Evolutionary conservation across 2,888 invertebrate genomes (phyloP).

Genomic region (Heteromurus nitidus): DNA sequence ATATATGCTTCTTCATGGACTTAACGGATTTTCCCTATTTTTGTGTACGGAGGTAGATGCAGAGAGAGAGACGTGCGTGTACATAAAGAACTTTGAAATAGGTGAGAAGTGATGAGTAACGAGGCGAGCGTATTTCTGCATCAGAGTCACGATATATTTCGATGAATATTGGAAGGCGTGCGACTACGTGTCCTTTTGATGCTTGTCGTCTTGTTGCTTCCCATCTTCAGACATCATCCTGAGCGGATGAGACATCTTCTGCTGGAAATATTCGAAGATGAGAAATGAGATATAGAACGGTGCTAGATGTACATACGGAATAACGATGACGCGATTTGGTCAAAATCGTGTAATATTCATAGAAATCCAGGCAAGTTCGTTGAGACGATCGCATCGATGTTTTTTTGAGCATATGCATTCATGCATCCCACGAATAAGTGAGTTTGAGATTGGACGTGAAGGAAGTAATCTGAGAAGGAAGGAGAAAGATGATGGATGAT

Average conservation of each 20-base stretch:
- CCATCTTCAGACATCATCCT: not conserved
- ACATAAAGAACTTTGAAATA: constrained; percentile 8
- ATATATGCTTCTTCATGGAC: no score
- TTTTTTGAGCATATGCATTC: not conserved
- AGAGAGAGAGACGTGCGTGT: not conserved
- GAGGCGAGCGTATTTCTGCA: no score
- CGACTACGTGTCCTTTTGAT: not conserved
- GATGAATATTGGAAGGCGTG: not conserved
- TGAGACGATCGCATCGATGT: not conserved
- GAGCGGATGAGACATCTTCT: not conserved
- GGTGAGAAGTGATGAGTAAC: constrained; percentile 4
- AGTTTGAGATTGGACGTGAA: no score
- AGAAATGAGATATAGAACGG: not conserved
- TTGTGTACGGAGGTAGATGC: not conserved
- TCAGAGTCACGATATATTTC: constrained; percentile 10
- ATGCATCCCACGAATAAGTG: not conserved
- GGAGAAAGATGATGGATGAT: not conserved
- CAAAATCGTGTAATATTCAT: not conserved
- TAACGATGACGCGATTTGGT: not conserved
- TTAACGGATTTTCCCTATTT: no score
- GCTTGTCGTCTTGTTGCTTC: not conserved
- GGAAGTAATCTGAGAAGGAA: not conserved
- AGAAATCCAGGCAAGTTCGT: not conserved
- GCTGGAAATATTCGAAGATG: not conserved
- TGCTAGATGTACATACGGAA: constrained; percentile 11